Evolutionary conservation across 2,888 invertebrate species (phyloP).

Genomic region (Nephrotoma appendiculata): DNA sequence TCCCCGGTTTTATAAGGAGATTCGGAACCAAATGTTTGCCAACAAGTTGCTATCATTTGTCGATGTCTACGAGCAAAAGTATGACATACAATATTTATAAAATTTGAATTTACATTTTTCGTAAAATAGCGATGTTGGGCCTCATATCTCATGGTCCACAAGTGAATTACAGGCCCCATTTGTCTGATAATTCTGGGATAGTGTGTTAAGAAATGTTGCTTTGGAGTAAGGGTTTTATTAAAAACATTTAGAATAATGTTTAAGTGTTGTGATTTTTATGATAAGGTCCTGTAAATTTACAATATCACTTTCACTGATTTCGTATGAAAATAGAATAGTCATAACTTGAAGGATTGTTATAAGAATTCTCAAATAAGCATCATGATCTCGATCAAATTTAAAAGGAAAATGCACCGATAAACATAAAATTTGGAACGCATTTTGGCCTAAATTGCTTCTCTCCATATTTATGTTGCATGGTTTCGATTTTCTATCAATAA

Average conservation of each 20-base stretch:
- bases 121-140: not conserved
- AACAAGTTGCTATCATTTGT: no score
- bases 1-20: no score
- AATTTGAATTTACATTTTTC: not conserved
- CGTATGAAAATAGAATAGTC: not conserved
- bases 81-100: no score
- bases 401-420: not conserved
- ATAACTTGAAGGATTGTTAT: not conserved
- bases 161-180: not conserved
- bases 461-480: no score
- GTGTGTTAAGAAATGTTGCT: not conserved
- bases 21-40: no score
- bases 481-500: not conserved
- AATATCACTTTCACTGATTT: not conserved
- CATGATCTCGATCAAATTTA: not conserved
- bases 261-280: not conserved
- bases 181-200: not conserved
- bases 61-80: no score
- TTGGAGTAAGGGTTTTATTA: not conserved
- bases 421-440: not conserved
- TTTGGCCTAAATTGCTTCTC: not conserved
- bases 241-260: no score
- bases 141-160: not conserved
- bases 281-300: not conserved
- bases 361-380: not conserved